Evolutionary conservation across 1,140 invertebrate genomes (phyloP), one percentile per base, ranked within the genome.

Genomic region (Mactra quadrangularis): DNA sequence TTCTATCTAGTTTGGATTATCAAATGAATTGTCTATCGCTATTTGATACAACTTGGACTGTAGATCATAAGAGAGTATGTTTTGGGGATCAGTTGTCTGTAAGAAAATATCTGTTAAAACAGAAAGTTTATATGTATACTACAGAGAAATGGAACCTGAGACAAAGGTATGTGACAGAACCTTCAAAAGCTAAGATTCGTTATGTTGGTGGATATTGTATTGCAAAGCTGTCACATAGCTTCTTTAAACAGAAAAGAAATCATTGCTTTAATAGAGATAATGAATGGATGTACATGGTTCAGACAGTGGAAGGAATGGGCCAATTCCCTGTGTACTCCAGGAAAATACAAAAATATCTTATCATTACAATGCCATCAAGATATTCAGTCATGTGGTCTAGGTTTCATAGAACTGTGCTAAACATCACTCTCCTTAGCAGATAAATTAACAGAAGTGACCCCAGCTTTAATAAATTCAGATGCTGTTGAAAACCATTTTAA

Each of bases 401-500:
- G 31, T 9, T 59, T 83, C 74, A 33, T 27, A 15, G 35, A 53
- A 47, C 27, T 82, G 31, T 64, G 47, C 52, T 1, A 41, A n/a
- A 31, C 53, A 38, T 25, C 71, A 25, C 7, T 52, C n/a, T 38
- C 25, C n/a, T n/a, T n/a, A n/a, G n/a, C n/a, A 38, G n/a, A 17
- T 13, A 52, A 29, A 72, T 17, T 22, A 22, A 35, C 29, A 2
- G 25, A 15, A 27, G 27, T 72, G 25, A 74, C 29, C 11, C 70
- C 17, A 25, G 57, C 52, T 19, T 31, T 74, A n/a, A 53, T 74
- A n/a, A 76, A 66, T 27, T 50, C 77, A 27, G 59, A 79, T n/a
- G 45, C 31, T 19, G 33, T 82, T 11, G 79, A 82, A 47, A 82
- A 82, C 41, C 25, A 60, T 15, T 82, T 71, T 52, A 70, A 35